Percentiles rank a stretch among this genome's conserved stretches.
These are phyloP conservation scores for Spodoptera frugiperda DNA, from an alignment of 1,140 invertebrate species.

Conservation along the genomic window DNA sequence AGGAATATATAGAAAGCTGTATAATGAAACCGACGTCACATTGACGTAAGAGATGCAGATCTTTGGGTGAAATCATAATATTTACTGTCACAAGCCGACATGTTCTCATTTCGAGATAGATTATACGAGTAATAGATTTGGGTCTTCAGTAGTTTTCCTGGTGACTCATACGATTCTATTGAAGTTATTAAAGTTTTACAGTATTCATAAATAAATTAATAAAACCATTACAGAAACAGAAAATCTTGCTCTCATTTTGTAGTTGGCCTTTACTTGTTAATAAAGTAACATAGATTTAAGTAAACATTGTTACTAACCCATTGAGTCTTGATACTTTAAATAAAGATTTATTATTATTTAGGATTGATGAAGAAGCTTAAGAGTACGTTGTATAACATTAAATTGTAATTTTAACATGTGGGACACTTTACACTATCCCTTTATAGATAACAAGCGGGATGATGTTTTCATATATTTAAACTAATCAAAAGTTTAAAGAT, in stretches of 20 bases:
- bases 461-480: no score
- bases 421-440: no score
- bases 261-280: no score
- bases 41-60: conserved; percentile 83
- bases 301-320: no score
- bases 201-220: conserved; percentile 6
- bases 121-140: conserved; percentile 67
- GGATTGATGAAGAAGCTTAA: conserved; percentile 7
- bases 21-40: conserved; percentile 84
- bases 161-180: conserved; percentile 27
- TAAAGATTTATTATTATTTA: no score
- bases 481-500: no score
- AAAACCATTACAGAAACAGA: conserved; percentile 8
- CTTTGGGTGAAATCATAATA: conserved; percentile 81
- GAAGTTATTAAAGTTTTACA: no score
- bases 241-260: conserved; percentile 4
- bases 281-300: no score
- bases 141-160: conserved; percentile 46
- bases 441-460: no score
- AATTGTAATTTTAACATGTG: no score
- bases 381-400: no score
- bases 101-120: conserved; percentile 75
- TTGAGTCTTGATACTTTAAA: no score
- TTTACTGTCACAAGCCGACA: conserved; percentile 77
- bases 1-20: conserved; percentile 67